Evolutionary conservation across 2,113 vertebrate genomes (phyloP).

Genomic region (Parotia lawesii): DNA sequence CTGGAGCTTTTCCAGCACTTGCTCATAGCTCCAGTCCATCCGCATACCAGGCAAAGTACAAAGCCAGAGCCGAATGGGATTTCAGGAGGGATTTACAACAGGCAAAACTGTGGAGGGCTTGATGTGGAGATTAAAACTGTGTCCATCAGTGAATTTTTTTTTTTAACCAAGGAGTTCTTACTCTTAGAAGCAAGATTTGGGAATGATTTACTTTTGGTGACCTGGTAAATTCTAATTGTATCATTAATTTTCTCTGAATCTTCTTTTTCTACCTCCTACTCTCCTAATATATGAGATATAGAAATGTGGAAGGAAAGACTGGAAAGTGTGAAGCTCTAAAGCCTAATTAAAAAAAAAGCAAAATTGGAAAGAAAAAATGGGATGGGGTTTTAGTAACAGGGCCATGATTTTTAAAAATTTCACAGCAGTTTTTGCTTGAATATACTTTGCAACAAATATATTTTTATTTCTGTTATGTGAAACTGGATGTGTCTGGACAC

Average conservation of each 20-base stretch:
- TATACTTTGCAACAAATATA: background rate
- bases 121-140: background rate
- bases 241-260: background rate
- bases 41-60: background rate
- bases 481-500: constrained; percentile 21
- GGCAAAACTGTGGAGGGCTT: background rate
- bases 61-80: background rate
- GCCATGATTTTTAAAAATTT: background rate
- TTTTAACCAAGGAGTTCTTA: background rate
- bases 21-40: background rate
- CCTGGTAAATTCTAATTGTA: background rate
- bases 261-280: background rate
- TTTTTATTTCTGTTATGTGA: background rate
- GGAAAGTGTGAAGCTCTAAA: background rate
- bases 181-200: background rate
- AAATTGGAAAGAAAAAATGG: background rate
- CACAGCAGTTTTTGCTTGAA: background rate
- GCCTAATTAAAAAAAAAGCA: background rate
- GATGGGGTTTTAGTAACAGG: background rate
- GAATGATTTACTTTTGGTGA: background rate
- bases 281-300: rapidly evolving
- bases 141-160: background rate
- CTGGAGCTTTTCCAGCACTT: background rate
- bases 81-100: background rate
- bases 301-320: background rate